Evolutionary conservation across 2,888 invertebrate genomes (phyloP), one percentile per base, ranked within the genome.

Genomic region (Dione juno): DNA sequence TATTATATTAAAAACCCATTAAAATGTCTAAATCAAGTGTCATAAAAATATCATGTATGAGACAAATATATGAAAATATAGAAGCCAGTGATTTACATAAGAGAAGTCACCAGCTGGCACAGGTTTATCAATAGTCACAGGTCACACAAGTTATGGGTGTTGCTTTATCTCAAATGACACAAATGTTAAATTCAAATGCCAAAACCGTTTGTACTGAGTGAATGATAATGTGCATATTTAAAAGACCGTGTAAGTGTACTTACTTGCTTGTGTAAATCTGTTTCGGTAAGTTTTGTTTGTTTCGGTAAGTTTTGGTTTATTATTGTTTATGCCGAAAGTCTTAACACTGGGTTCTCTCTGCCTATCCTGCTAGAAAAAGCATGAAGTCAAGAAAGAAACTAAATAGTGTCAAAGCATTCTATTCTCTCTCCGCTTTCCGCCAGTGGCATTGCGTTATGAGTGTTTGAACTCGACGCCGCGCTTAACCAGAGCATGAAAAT

Each of bases 141-240:
- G 73, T 75, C 76, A 75, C 75, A 75, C 72, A 57, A 66, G 59
- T 58, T 67, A 69, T 66, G 69, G 65, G 69, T 67, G 63, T 67
- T 48, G 66, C 64, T 67, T 63, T 66, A 65, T 67, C 66, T 58
- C 67, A 50, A 72, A 68, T 73, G 76, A 76, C 75, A 68, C 63
- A 66, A 74, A 75, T 72, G 75, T 68, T 72, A 67, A 73, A 74
- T 71, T 61, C 66, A 74, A 77, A 77, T 76, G 77, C 73, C 77
- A 76, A 63, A 72, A 70, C 63, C 69, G 69, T 72, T 75, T 71
- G 65, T 72, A 67, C 61, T 63, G 63, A 43, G 37, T 67, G 57
- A 70, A 67, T 63, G 72, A 67, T 54, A 69, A 58, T 37, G 66
- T 58, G 58, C 53, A 63, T 71, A 64, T 54, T 64, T 63, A 57